Evolutionary conservation across 2,113 vertebrate genomes (phyloP).

Genomic region (Puffinus mauretanicus): DNA sequence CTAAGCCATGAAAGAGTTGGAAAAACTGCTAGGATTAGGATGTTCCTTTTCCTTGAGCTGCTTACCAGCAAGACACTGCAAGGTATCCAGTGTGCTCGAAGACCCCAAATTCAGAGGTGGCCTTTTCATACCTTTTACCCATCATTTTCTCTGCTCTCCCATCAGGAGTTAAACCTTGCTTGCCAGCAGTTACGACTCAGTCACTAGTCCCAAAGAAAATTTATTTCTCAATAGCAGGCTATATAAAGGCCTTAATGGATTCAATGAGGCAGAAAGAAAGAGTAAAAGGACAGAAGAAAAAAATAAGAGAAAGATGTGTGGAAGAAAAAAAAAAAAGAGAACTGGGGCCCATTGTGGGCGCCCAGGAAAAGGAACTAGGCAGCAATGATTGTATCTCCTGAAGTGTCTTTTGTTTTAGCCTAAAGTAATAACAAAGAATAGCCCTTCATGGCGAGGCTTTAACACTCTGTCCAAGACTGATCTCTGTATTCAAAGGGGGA

Average conservation of each 20-base stretch:
- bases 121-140: not conserved
- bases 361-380: slow-evolving; percentile 79
- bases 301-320: slow-evolving; percentile 76
- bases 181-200: slow-evolving; percentile 63
- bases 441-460: slow-evolving; percentile 84
- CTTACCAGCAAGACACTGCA: not conserved
- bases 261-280: slow-evolving; percentile 85
- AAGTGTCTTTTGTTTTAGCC: slow-evolving; percentile 89
- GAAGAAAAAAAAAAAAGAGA: slow-evolving; percentile 67
- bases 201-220: slow-evolving; percentile 68
- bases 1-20: not conserved
- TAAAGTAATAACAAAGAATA: slow-evolving; percentile 84
- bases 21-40: not conserved
- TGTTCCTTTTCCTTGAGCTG: not conserved
- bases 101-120: not conserved
- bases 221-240: slow-evolving; percentile 74
- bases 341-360: slow-evolving; percentile 80
- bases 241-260: slow-evolving; percentile 77
- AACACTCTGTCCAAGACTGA: slow-evolving; percentile 82
- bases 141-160: not conserved
- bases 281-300: slow-evolving; percentile 72
- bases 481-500: slow-evolving; percentile 89
- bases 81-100: not conserved
- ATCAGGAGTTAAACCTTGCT: slow-evolving; percentile 51
- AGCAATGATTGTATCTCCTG: slow-evolving; percentile 84